Evolutionary conservation across 2,888 invertebrate species (phyloP), one percentile per base, ranked within the genome.

Genomic region (Xestia c-nigrum): DNA sequence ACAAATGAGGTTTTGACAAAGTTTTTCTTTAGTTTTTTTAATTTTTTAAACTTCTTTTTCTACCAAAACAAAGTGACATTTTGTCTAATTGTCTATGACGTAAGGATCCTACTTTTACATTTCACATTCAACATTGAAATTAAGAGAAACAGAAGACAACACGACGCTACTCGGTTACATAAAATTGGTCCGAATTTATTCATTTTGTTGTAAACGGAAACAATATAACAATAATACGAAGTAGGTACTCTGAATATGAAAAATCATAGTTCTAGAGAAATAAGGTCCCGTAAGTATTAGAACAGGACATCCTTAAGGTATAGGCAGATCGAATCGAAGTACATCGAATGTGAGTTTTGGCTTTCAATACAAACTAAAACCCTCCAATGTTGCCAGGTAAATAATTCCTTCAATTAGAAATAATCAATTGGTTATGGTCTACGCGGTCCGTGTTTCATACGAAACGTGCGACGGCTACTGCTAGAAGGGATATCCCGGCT

Each of bases 141-240:
- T 50, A 88, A 87, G 50, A 69, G 72, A 84, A 90, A 85, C 72
- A 87, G 83, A 88, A 88, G 87, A 84, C 80, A 87, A 90, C 87
- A 91, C 83, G 83, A 83, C 78, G 84, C 93, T 94, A 94, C 92
- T 90, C 85, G 88, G 91, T 96, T 96, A 96, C 95, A 89, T 93
- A 96, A 96, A 96, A 96, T 96, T 96, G 96, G 96, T 96, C 96
- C 96, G 89, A 94, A 94, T 91, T 92, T 91, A 87, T 91, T 93
- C 90, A 92, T 92, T 92, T 90, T 82, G 81, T 87, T 85, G 76
- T 76, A 79, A 87, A 89, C 65, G 67, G 83, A 88, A 87, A 76
- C 74, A 61, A 79, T 80, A 72, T 7, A 74, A 75, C 21, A 77
- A 73, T 63, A 75, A 81, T 64, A 80, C 66, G 71, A 77, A 74